Evolutionary conservation across 1,140 invertebrate genomes (phyloP).

Genomic region (Kradibia gibbosae): DNA sequence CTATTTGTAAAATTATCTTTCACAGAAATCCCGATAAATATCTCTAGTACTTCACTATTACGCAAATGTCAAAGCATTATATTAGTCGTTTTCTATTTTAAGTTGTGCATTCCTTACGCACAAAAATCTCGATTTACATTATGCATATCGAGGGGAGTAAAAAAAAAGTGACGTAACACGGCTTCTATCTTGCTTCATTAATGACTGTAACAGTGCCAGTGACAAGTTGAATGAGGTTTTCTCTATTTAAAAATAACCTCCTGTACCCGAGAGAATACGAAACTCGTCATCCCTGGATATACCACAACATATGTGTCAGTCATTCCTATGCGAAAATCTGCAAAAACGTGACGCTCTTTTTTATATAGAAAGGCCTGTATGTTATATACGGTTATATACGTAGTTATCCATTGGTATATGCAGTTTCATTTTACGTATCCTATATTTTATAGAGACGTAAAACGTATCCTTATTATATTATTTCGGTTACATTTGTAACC

Average conservation of each 20-base stretch:
- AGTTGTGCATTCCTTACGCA: neutral
- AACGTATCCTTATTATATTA: slow-evolving; percentile 10
- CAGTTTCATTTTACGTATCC: neutral
- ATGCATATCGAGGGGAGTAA: neutral
- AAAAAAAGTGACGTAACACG: slow-evolving; percentile 10
- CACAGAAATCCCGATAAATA: neutral
- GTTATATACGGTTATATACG: neutral
- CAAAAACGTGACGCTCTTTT: slow-evolving; percentile 4
- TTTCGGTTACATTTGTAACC: neutral
- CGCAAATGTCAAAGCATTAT: neutral
- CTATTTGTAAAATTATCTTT: neutral
- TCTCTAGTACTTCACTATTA: neutral
- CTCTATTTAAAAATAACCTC: neutral
- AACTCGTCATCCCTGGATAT: neutral
- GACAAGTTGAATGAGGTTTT: neutral
- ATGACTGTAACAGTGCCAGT: neutral
- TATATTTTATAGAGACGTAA: no score
- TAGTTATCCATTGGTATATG: neutral
- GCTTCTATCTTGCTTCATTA: neutral
- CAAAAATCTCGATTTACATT: neutral
- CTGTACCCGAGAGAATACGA: neutral
- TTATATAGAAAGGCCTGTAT: neutral
- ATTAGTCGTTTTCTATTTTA: neutral
- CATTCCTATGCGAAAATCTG: slow-evolving; percentile 36
- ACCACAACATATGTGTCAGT: slow-evolving; percentile 30